Evolutionary conservation across 2,797 vertebrate genomes (phyloP).

Genomic region (Triplophysa yarkandensis): DNA sequence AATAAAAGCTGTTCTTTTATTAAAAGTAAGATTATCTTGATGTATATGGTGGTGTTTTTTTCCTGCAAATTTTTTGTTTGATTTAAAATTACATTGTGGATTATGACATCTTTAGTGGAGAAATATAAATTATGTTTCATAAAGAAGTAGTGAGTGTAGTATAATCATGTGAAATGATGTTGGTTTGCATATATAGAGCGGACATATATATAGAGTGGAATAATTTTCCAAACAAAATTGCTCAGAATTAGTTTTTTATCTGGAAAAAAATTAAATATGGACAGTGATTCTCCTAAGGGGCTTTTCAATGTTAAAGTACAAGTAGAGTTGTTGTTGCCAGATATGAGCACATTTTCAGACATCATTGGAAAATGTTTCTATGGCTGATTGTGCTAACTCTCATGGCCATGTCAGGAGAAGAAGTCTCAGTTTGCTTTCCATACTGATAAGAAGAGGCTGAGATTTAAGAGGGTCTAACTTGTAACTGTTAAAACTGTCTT

Average conservation of each 20-base stretch:
- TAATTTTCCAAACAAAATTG: not conserved
- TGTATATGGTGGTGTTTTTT: not conserved
- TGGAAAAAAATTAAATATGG: no score
- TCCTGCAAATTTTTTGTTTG: not conserved
- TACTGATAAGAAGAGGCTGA: not conserved
- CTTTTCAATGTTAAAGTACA: no score
- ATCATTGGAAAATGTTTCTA: not conserved
- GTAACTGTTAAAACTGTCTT: not conserved
- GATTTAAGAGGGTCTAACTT: not conserved
- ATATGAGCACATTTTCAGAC: not conserved
- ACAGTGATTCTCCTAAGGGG: not conserved
- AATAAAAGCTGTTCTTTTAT: conserved; percentile 20
- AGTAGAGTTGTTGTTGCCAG: no score
- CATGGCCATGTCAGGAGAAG: no score
- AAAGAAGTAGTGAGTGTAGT: not conserved
- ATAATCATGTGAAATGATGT: not conserved
- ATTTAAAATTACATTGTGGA: not conserved
- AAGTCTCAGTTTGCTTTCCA: not conserved
- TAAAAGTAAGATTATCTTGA: not conserved
- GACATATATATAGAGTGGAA: not conserved
- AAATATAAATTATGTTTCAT: not conserved
- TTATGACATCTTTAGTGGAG: conserved; percentile 24
- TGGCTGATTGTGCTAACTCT: no score
- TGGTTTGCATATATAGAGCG: not conserved
- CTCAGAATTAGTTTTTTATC: not conserved